These are phyloP conservation scores for Chymomyza caudatula DNA, from an alignment of 2,888 invertebrate genomes.

Conservation along the genomic window DNA sequence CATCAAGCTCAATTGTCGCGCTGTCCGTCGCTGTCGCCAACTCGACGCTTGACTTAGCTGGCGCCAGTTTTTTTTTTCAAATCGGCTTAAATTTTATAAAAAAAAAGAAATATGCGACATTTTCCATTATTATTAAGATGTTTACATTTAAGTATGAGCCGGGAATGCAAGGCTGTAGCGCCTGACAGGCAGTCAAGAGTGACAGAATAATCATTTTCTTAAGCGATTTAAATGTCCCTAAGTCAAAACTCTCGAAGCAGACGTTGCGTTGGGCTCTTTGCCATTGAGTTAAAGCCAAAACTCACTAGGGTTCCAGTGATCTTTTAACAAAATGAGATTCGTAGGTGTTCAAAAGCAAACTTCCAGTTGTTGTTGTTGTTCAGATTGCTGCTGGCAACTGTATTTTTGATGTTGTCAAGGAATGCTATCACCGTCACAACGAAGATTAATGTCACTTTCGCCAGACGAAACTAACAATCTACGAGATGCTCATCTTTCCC, in stretches of 20 bases:
- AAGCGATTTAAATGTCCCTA: not conserved
- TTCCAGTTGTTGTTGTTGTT: too few species aligned
- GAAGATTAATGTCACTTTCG: too few species aligned
- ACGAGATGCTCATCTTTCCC: too few species aligned
- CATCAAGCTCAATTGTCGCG: conserved; percentile 8
- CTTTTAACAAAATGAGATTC: too few species aligned
- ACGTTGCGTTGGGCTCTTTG: too few species aligned
- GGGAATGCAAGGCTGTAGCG: not conserved
- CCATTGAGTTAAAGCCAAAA: too few species aligned
- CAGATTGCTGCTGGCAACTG: too few species aligned
- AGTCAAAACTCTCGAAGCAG: not conserved
- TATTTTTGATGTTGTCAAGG: too few species aligned
- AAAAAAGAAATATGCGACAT: conserved; percentile 37
- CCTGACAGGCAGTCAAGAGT: not conserved
- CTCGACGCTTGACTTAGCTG: conserved; percentile 32
- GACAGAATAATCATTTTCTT: not conserved
- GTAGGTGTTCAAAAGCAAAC: too few species aligned
- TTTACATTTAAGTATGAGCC: conserved; percentile 42
- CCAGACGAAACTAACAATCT: too few species aligned
- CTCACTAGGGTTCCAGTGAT: too few species aligned
- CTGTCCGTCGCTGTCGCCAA: conserved; percentile 8
- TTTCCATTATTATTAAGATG: conserved; percentile 61
- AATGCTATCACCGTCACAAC: too few species aligned
- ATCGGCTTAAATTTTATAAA: conserved; percentile 62
- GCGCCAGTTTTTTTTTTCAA: conserved; percentile 58